Evolutionary conservation across 2,797 vertebrate species (phyloP), one percentile per base, ranked within the genome.

Genomic region (Monodelphis domestica): DNA sequence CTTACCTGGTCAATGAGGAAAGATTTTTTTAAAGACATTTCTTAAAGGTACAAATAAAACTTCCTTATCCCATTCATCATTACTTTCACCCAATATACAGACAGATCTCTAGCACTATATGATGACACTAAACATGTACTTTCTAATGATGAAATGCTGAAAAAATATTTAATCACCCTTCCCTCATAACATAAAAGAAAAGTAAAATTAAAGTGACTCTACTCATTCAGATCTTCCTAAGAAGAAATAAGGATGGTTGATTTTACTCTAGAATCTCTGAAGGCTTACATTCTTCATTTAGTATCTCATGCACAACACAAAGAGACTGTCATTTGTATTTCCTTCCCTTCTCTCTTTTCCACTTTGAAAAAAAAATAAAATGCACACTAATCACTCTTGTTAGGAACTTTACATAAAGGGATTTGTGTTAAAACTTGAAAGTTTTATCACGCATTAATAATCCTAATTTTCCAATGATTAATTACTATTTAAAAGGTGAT

Each of bases 121-220:
- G 56, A 88, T 51, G 92, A 95, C 89, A 92, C 33, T 57, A 70
- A 95, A 55, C 38, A 78, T 2, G n/a, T 84, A 51, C 90, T 95
- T 97, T 96, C 92, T 95, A 89, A 91, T 45, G 54, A 89, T 1
- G 2, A 97, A 95, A 93, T 0, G 0, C 12, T 54, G 91, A 91
- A 93, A 94, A 95, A 97, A 94, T 52, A 56, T 90, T 12, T 30
- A 56, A 95, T 5, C 92, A 52, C 45, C 63, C 53, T 70, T 21
- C 51, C 91, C 53, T 59, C 54, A 0, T 78, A 70, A 88, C 0
- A 11, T 0, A 51, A 56, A 96, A 94, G 92, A 97, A 90, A 92
- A 91, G 94, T 15, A 26, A 38, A 78, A 45, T 78, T 45, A 14
- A 0, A 78, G 70, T 26, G 21, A 9, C 38, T 78, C 45, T 78